Evolutionary conservation across 2,888 invertebrate species (phyloP).

Genomic region (Stenolophus ochropezus): DNA sequence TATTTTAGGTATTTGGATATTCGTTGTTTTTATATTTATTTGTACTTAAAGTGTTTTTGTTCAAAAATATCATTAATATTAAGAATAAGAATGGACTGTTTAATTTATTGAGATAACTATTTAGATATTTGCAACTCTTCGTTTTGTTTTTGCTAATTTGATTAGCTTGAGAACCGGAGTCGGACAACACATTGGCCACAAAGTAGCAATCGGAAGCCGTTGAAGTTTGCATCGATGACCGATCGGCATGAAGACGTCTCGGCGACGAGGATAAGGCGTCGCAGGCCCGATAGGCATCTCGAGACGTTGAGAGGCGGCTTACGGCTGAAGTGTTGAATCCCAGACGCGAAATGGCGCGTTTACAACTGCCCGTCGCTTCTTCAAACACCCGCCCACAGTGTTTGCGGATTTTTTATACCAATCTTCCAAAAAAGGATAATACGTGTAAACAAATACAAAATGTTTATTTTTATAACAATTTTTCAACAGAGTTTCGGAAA

Average conservation of each 20-base stretch:
- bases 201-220: neutral
- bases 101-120: too few species aligned
- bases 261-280: conserved; percentile 27
- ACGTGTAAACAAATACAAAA: neutral
- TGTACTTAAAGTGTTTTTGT: too few species aligned
- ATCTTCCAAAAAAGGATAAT: conserved; percentile 1
- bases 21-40: too few species aligned
- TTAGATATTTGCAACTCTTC: too few species aligned
- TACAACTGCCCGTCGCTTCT: conserved; percentile 13
- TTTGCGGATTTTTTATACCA: conserved; percentile 20
- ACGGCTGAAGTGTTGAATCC: conserved; percentile 24
- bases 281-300: conserved; percentile 4
- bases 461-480: neutral
- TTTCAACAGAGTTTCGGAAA: too few species aligned
- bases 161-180: neutral
- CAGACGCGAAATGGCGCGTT: conserved; percentile 26
- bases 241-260: conserved; percentile 5
- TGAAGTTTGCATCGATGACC: conserved; percentile 10
- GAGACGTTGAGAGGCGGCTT: conserved; percentile 13
- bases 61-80: too few species aligned
- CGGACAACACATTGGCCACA: neutral
- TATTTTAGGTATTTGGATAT: too few species aligned
- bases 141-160: too few species aligned
- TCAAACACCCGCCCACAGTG: neutral
- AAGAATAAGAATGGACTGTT: too few species aligned